Evolutionary conservation across 2,888 invertebrate species (phyloP), one percentile per base, ranked within the genome.

Genomic region (Petrophora chlorosata): DNA sequence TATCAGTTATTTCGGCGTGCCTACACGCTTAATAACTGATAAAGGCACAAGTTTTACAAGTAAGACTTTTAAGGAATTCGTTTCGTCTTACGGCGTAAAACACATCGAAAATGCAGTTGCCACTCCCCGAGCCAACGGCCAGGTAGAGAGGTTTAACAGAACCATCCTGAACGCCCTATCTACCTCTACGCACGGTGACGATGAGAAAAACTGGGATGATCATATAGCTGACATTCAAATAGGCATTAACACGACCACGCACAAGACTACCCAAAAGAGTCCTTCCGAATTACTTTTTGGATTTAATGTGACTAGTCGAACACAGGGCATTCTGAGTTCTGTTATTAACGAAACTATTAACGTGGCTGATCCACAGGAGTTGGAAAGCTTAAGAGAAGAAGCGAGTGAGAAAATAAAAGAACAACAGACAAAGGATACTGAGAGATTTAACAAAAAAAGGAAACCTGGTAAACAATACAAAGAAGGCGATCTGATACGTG

Each of bases 101-200:
- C 53, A 53, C 25, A 39, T 53, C 5, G 1, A 10, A n/a, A 53
- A 53, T 15, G 45, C 45, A 3, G 46, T 52, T 2, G 51, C 46
- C 3, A 51, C 45, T 1, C 38, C 51, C 5, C 22, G 22, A 7
- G 22, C 22, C 8, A 22, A 22, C 8, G 22, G 22, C 8, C 22
- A 22, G 8, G 22, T 22, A 8, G 22, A 22, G 8, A 22, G 22
- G 22, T 22, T 5, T 7, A 22, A 22, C 22, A 22, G 22, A 0
- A 35, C 36, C 8, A 43, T 49, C 7, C 3, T 44, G 1, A 41
- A 29, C 2, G 40, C 53, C 0, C 12, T 53, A 4, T 16, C 42
- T 0, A 17, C 46, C 0, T n/a, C 7, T 0, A 17, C 4, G 14
- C 42, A 49, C 7, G 8, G 8, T 5, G 7, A 7, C 8, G 22